Conservation (phyloP, 2,888 invertebrate species). For the Drosophila ochracea region DNA sequence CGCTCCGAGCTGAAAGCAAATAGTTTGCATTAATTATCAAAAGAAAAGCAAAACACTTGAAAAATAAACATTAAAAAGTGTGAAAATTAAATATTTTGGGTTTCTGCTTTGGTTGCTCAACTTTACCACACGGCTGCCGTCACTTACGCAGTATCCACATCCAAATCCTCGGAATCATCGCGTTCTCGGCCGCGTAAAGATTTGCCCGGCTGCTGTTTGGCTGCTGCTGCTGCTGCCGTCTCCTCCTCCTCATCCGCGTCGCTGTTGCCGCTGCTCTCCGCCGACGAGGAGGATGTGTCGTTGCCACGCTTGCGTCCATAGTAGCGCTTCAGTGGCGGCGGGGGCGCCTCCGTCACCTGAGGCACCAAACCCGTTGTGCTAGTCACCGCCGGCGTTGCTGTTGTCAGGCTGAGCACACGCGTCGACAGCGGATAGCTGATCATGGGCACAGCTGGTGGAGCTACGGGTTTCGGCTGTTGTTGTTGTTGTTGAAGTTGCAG, state of each 20-base stretch:
- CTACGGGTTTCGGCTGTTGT: conserved; percentile 19
- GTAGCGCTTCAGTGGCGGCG: conserved; percentile 86
- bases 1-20: conserved; percentile 79
- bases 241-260: conserved; percentile 63
- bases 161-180: conserved; percentile 82
- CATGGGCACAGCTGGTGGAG: conserved; percentile 52
- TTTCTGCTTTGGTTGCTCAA: conserved; percentile 59
- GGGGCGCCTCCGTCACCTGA: conserved; percentile 81
- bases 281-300: conserved; percentile 85
- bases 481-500: conserved; percentile 17
- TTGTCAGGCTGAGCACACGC: conserved; percentile 47
- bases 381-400: conserved; percentile 35
- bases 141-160: conserved; percentile 84
- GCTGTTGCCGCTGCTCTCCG: conserved; percentile 67
- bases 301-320: conserved; percentile 87
- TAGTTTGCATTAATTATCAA: neutral
- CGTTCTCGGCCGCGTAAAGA: conserved; percentile 64
- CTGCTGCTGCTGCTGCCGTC: conserved; percentile 58
- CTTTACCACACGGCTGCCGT: conserved; percentile 72
- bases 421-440: conserved; percentile 75
- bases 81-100: neutral
- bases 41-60: neutral
- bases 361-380: conserved; percentile 37
- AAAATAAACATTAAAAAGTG: neutral
- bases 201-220: conserved; percentile 39